These are phyloP conservation scores for Gymnothorax javanicus DNA, from an alignment of 2,797 vertebrate genomes.

Conservation along the genomic window DNA sequence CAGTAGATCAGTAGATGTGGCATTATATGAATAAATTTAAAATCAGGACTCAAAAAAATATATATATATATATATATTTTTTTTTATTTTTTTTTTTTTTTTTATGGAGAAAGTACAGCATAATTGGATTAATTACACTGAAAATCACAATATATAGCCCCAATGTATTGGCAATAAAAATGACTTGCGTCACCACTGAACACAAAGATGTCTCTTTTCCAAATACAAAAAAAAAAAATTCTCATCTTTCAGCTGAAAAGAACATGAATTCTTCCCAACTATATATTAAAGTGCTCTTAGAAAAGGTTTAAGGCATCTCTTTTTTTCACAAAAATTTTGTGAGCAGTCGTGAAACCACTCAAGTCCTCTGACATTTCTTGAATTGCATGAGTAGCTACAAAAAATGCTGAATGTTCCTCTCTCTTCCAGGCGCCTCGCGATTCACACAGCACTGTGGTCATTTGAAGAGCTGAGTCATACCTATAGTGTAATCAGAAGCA, in stretches of 20 bases:
- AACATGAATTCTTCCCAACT: background rate
- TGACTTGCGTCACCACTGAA: background rate
- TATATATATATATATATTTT: background rate
- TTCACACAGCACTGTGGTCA: constrained; percentile 4
- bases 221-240: background rate
- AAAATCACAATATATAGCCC: background rate
- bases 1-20: too few species aligned
- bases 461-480: constrained; percentile 61
- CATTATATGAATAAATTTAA: background rate
- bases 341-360: background rate
- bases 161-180: background rate
- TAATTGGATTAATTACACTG: background rate
- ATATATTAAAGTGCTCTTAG: background rate
- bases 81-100: background rate
- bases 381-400: background rate
- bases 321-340: background rate
- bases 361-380: background rate
- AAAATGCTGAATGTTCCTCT: background rate
- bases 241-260: background rate
- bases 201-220: background rate
- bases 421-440: background rate
- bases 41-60: background rate
- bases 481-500: constrained; percentile 43
- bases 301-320: background rate
- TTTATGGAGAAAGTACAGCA: background rate